Conservation (phyloP, 1,140 invertebrate genomes). For the Arion vulgaris region DNA sequence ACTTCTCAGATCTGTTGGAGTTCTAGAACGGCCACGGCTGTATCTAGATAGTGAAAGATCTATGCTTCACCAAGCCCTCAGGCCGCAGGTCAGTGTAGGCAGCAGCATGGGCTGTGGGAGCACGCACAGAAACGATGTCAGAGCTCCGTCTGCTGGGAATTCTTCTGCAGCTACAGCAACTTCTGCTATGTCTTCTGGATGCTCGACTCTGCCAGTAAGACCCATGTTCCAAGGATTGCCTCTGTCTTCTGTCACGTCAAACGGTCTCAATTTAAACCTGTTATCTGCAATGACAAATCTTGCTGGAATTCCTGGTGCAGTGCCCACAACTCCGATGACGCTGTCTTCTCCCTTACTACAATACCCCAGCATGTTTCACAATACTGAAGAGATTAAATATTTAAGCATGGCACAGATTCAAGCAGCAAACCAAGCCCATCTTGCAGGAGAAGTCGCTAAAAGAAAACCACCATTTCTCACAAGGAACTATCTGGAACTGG, state of each 20-base stretch:
- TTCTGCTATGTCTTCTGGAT: not conserved
- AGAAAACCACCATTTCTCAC: conserved; percentile 64
- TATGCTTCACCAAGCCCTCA: not conserved
- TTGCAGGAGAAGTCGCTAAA: conserved; percentile 59
- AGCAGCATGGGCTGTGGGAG: not conserved
- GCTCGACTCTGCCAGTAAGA: not conserved
- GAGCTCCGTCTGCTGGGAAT: not conserved
- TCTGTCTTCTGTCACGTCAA: not conserved
- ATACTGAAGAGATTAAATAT: conserved; percentile 47
- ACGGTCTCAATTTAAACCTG: not conserved
- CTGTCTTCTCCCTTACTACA: conserved; percentile 50
- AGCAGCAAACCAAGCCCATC: conserved; percentile 44
- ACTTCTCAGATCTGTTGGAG: not conserved
- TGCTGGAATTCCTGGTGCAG: conserved; percentile 34
- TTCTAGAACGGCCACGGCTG: not conserved
- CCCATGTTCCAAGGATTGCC: conserved; percentile 19
- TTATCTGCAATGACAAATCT: conserved; percentile 2
- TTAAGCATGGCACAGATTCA: conserved; percentile 54
- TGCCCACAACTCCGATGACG: not conserved
- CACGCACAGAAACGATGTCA: not conserved
- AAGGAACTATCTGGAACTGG: conserved; percentile 66
- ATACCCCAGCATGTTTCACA: conserved; percentile 50
- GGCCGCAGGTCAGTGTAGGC: not conserved
- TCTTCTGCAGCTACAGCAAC: not conserved
- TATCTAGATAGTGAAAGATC: not conserved